These are phyloP conservation scores for Strongylocentrotus purpuratus DNA, from an alignment of 35 echinoderm and acorn worm species.

Conservation along the genomic window DNA sequence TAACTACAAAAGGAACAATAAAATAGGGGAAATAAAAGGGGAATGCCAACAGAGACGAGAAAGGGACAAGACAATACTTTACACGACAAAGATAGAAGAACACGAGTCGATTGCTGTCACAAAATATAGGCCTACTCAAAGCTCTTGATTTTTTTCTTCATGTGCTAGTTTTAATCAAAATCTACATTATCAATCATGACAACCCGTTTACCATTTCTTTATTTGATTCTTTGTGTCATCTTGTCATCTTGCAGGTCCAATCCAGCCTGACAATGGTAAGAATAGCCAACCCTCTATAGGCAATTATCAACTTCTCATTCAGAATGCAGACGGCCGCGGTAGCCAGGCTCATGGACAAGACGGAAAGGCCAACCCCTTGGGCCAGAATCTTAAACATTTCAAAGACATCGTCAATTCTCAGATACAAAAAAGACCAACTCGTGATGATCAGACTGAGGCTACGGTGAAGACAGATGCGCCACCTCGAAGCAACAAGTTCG, in stretches of 20 bases:
- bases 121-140: too few species aligned
- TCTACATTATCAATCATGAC: too few species aligned
- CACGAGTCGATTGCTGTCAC: too few species aligned
- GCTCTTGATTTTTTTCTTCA: too few species aligned
- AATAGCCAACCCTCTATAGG: not conserved
- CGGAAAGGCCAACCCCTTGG: not conserved
- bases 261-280: not conserved
- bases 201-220: too few species aligned
- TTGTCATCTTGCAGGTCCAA: not conserved
- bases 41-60: too few species aligned
- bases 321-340: not conserved
- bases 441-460: not conserved
- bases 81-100: too few species aligned
- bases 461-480: not conserved
- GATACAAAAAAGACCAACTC: not conserved
- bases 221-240: not conserved
- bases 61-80: too few species aligned
- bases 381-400: not conserved
- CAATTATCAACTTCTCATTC: not conserved
- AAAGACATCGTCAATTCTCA: not conserved
- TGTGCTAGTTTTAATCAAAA: too few species aligned
- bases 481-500: slow-evolving; percentile 5
- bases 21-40: too few species aligned
- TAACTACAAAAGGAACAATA: too few species aligned
- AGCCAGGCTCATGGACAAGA: not conserved